A percentile compares a stretch with the other conserved stretches of the same genome.
Conservation (phyloP, 2,888 invertebrate species). For the Hyposoter didymator region DNA sequence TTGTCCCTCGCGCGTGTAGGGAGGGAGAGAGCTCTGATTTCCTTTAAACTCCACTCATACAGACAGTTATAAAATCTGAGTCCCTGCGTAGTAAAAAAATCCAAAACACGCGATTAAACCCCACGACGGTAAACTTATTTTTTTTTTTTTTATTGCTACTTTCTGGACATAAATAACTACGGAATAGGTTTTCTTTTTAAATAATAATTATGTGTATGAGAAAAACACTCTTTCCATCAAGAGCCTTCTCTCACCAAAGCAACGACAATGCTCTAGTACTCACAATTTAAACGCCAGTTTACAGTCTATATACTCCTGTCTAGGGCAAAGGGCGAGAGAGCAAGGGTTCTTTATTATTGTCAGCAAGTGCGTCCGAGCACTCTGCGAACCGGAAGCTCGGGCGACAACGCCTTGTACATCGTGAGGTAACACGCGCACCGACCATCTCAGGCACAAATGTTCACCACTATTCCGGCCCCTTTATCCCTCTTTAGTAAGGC, state of each 20-base stretch:
- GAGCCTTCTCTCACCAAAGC: background rate
- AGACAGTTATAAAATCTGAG: background rate
- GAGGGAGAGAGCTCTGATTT: background rate
- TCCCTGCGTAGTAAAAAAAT: background rate
- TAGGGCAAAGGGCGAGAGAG: background rate
- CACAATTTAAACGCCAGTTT: background rate
- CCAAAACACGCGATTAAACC: background rate
- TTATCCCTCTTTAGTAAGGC: slow-evolving; percentile 68
- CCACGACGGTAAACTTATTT: background rate
- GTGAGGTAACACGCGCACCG: slow-evolving; percentile 24
- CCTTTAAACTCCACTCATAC: background rate
- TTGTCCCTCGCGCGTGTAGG: background rate
- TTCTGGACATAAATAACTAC: background rate
- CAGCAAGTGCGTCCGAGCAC: slow-evolving; percentile 36
- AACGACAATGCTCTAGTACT: background rate
- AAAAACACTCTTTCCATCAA: background rate
- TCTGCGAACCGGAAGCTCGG: background rate
- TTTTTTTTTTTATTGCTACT: background rate
- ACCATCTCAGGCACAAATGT: slow-evolving; percentile 29
- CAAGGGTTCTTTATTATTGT: slow-evolving; percentile 66
- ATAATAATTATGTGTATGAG: background rate
- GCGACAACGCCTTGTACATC: slow-evolving; percentile 13
- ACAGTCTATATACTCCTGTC: background rate
- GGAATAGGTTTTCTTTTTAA: background rate
- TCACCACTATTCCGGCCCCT: slow-evolving; percentile 7